phyloP scores from a whole-genome alignment of 2,113 vertebrate species.

The Mus pahari region DNA sequence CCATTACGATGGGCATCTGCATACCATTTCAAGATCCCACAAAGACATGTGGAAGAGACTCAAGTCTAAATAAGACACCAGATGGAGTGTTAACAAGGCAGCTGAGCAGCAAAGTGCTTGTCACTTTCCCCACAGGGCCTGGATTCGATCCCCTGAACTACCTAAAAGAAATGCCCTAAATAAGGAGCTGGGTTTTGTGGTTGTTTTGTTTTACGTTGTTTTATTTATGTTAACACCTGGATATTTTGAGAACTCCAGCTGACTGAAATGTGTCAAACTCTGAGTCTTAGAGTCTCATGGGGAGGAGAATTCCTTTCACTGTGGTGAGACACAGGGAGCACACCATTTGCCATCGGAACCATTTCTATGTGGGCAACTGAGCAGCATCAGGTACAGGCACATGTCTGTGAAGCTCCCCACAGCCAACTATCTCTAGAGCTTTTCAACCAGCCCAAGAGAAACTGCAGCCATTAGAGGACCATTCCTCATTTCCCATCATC shows the following conservation, averaged over 20 bases:
- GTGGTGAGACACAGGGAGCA: background rate
- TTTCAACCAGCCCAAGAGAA: background rate
- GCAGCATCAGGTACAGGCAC: background rate
- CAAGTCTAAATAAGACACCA: background rate
- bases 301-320: background rate
- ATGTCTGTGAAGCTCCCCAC: no score
- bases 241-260: background rate
- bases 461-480: background rate
- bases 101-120: background rate
- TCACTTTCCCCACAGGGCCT: background rate
- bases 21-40: background rate
- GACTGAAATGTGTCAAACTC: background rate
- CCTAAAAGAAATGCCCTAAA: background rate
- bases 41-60: background rate
- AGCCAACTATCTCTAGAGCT: background rate
- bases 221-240: background rate
- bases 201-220: background rate
- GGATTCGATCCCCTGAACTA: background rate
- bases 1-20: fast-evolving
- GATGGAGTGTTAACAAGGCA: no score
- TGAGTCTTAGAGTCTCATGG: background rate
- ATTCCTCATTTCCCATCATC: background rate
- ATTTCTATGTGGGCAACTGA: background rate
- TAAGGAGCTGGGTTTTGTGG: background rate
- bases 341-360: background rate